Conservation (phyloP, 1,140 invertebrate species). For the Drosophila hydei region DNA sequence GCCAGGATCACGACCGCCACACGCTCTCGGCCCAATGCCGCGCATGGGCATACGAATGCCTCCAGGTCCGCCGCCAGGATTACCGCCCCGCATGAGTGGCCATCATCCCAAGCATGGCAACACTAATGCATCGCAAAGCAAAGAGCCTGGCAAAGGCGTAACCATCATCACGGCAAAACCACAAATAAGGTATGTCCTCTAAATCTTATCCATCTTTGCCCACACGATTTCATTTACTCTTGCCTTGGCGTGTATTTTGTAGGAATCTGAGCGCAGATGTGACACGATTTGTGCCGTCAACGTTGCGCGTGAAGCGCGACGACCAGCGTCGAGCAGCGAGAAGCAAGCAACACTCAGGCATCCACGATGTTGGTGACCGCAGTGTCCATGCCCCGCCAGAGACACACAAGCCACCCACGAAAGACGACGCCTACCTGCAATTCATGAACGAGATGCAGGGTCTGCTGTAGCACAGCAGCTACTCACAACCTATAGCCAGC, state of each 20-base stretch:
- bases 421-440: slow-evolving; percentile 98
- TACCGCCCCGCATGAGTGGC: slow-evolving; percentile 84
- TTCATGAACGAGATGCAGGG: slow-evolving; percentile 99
- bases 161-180: slow-evolving; percentile 96
- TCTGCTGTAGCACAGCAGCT: slow-evolving; percentile 87
- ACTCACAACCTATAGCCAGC: background rate
- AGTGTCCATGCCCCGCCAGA: slow-evolving; percentile 71
- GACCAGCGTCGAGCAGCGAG: slow-evolving; percentile 86
- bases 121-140: slow-evolving; percentile 47
- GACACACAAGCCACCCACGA: slow-evolving; percentile 88
- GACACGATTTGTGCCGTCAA: slow-evolving; percentile 96
- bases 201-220: slow-evolving; percentile 46
- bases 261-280: slow-evolving; percentile 97
- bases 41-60: slow-evolving; percentile 84
- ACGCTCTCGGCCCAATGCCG: slow-evolving; percentile 86
- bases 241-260: background rate
- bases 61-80: slow-evolving; percentile 89
- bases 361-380: slow-evolving; percentile 62
- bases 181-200: slow-evolving; percentile 88
- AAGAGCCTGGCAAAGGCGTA: slow-evolving; percentile 84
- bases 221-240: background rate
- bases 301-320: slow-evolving; percentile 92
- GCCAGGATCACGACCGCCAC: slow-evolving; percentile 86
- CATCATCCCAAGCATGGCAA: slow-evolving; percentile 69
- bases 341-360: slow-evolving; percentile 72